These are phyloP conservation scores for Achlya flavicornis DNA, from an alignment of 2,888 invertebrate species.

Conservation along the genomic window DNA sequence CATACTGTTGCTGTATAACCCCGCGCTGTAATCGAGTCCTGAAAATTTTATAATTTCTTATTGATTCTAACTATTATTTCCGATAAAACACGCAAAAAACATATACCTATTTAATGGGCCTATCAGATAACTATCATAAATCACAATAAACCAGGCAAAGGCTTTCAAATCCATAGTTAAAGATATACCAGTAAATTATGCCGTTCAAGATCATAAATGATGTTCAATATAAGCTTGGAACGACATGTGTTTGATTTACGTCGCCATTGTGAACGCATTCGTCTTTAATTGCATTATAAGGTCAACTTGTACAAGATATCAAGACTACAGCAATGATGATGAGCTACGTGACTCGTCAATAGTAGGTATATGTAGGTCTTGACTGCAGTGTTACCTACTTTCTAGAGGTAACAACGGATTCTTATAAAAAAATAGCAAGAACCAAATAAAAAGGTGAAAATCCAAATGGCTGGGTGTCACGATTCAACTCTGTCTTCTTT, in stretches of 20 bases:
- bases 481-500: no score
- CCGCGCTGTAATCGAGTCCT: no score
- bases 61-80: no score
- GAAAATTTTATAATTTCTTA: no score
- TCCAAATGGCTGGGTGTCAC: no score
- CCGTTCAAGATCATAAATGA: constrained; percentile 17
- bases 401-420: not conserved
- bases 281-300: constrained; percentile 65
- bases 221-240: constrained; percentile 33
- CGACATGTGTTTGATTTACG: constrained; percentile 70
- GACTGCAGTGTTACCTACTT: not conserved
- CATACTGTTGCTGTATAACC: no score
- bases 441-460: no score
- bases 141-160: no score
- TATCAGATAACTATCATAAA: no score
- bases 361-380: not conserved
- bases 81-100: no score
- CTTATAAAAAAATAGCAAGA: no score
- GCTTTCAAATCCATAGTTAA: not conserved
- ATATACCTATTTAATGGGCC: no score
- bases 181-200: constrained; percentile 4
- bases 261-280: constrained; percentile 62
- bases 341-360: not conserved
- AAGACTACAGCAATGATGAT: not conserved
- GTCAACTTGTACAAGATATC: constrained; percentile 41